These are phyloP conservation scores for Xiphias gladius DNA, from an alignment of 2,113 vertebrate species.

Conservation along the genomic window DNA sequence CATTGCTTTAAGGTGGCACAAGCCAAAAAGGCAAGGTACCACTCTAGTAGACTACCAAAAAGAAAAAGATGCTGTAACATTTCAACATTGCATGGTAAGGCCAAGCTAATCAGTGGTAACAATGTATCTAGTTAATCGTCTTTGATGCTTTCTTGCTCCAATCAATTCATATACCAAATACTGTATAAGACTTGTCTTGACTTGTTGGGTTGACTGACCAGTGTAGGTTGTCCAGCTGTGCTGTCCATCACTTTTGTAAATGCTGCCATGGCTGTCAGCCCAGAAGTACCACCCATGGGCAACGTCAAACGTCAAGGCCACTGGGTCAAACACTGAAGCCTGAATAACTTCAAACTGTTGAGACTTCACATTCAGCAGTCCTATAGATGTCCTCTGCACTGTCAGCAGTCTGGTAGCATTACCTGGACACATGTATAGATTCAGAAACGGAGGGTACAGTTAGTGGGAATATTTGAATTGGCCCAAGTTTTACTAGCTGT, in stretches of 20 bases:
- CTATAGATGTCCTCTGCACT: slow-evolving; percentile 78
- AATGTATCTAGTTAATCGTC: no score
- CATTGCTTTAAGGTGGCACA: no score
- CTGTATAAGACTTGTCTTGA: no score
- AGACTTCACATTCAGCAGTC: slow-evolving; percentile 83
- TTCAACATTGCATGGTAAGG: no score
- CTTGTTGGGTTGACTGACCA: slow-evolving; percentile 76
- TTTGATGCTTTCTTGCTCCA: neutral
- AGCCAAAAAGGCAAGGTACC: no score
- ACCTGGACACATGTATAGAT: slow-evolving; percentile 73
- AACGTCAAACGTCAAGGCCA: slow-evolving; percentile 85
- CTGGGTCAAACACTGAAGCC: slow-evolving; percentile 65
- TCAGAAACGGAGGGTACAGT: neutral
- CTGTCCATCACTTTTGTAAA: slow-evolving; percentile 79
- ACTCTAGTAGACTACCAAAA: no score
- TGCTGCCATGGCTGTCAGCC: slow-evolving; percentile 85
- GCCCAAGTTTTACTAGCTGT: no score
- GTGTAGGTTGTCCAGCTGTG: slow-evolving; percentile 76
- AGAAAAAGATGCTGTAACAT: no score
- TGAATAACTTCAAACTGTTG: slow-evolving; percentile 76
- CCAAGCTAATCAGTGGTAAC: no score
- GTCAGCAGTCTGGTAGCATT: slow-evolving; percentile 83
- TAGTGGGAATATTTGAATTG: neutral
- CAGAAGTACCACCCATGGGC: slow-evolving; percentile 85
- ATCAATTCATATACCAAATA: neutral